Evolutionary conservation across 2,113 vertebrate species (phyloP).

Genomic region (Equus quagga): DNA sequence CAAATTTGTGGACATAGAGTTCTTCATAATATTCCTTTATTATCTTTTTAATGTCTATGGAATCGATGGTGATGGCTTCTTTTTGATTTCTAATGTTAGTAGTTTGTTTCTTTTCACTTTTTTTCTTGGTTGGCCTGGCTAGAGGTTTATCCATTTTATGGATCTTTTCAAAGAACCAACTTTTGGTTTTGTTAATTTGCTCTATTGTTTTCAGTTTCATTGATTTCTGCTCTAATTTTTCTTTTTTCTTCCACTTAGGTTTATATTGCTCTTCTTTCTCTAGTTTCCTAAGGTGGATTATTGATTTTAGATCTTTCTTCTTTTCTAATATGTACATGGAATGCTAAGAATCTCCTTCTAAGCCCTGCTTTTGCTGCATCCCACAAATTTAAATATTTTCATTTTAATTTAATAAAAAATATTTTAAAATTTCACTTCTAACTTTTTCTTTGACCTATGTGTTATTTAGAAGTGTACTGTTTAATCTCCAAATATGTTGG

Average conservation of each 20-base stretch:
- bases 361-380: not conserved
- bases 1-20: not conserved
- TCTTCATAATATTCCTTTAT: not conserved
- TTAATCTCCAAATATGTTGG: not conserved
- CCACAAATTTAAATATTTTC: not conserved
- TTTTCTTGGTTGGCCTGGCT: not conserved
- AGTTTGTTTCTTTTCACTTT: not conserved
- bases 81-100: not conserved
- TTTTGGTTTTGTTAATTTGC: not conserved
- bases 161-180: not conserved
- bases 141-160: not conserved
- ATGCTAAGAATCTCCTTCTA: too few species aligned
- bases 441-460: not conserved
- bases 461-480: not conserved
- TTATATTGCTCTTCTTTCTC: too few species aligned
- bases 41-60: not conserved
- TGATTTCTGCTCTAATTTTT: too few species aligned
- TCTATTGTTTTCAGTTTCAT: too few species aligned
- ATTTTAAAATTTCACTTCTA: not conserved
- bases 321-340: too few species aligned
- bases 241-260: too few species aligned
- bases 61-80: not conserved
- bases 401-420: not conserved
- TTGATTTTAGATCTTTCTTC: too few species aligned
- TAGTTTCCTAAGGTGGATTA: too few species aligned